Conservation (phyloP, 2,113 vertebrate genomes). For the Recurvirostra avosetta region DNA sequence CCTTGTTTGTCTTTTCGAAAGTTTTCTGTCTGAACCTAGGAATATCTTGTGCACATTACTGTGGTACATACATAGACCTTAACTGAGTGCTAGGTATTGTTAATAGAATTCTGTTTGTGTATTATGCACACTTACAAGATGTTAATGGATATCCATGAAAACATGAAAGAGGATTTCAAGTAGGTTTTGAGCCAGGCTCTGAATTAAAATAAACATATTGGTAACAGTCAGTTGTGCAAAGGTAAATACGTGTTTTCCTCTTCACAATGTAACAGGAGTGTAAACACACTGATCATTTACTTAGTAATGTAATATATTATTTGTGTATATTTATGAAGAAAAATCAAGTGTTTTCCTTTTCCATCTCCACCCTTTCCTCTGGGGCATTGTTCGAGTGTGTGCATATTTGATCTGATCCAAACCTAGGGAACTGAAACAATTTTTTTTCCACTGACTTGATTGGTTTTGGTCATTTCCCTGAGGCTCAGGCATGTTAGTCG, state of each 20-base stretch:
- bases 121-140: background rate
- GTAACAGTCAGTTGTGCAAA: background rate
- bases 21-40: background rate
- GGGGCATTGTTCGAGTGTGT: background rate
- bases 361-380: conserved; percentile 19
- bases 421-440: background rate
- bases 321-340: background rate
- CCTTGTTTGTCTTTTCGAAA: background rate
- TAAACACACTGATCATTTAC: background rate
- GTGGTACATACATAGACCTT: background rate
- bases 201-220: background rate
- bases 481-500: background rate
- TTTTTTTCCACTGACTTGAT: background rate
- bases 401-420: background rate
- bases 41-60: background rate
- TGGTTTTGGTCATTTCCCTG: background rate
- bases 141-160: background rate
- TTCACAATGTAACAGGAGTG: background rate
- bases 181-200: background rate
- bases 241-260: background rate
- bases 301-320: background rate
- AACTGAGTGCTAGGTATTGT: background rate
- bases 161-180: background rate
- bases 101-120: background rate
- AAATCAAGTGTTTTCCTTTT: conserved; percentile 10